A percentile compares a stretch with the other conserved stretches of the same genome.
These are phyloP conservation scores for Ophioninae sp. DNA, from an alignment of 2,888 invertebrate genomes.

Conservation along the genomic window DNA sequence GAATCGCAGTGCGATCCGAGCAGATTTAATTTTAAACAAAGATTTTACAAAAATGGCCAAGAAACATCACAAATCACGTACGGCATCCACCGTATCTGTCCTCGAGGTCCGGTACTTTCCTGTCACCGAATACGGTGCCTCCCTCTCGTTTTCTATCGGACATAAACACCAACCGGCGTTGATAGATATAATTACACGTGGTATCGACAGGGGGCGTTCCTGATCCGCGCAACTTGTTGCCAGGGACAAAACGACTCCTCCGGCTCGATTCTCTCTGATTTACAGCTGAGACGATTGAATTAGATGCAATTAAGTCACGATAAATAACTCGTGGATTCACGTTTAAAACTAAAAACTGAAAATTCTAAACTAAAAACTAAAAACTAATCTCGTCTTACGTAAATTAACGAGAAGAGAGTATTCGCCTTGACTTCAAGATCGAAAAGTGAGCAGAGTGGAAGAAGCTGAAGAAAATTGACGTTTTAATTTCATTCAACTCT, in stretches of 20 bases:
- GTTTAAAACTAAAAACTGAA: neutral
- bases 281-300: slow-evolving; percentile 75
- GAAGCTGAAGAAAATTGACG: slow-evolving; percentile 5
- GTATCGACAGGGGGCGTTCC: slow-evolving; percentile 76
- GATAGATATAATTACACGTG: slow-evolving; percentile 71
- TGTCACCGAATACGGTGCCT: slow-evolving; percentile 8
- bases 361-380: no score
- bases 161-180: slow-evolving; percentile 39
- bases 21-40: neutral
- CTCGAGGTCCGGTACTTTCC: neutral
- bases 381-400: no score
- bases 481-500: slow-evolving; percentile 48
- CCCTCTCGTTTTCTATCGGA: slow-evolving; percentile 24
- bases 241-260: slow-evolving; percentile 37
- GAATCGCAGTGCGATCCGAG: no score
- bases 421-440: neutral
- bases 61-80: neutral
- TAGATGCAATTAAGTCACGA: slow-evolving; percentile 77
- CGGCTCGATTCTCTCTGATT: slow-evolving; percentile 72
- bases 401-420: no score
- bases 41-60: neutral
- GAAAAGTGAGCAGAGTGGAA: neutral
- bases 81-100: neutral
- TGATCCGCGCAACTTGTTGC: slow-evolving; percentile 72
- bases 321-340: slow-evolving; percentile 70